A percentile compares a stretch with the other conserved stretches of the same genome.
These are phyloP conservation scores for Hypomecis punctinalis DNA, from an alignment of 2,888 invertebrate genomes.

Conservation along the genomic window DNA sequence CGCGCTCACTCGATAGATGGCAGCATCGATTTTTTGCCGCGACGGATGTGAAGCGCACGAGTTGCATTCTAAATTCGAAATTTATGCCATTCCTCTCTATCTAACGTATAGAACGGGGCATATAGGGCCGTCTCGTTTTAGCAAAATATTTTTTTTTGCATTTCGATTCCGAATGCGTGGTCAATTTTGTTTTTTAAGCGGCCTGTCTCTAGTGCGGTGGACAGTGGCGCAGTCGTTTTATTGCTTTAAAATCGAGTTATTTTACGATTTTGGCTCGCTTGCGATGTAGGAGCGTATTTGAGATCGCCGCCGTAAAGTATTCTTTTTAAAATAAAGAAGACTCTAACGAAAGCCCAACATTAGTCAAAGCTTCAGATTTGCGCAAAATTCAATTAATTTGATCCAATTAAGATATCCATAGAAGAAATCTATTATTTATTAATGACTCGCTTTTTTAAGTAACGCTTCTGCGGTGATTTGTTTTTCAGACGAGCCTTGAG, in stretches of 20 bases:
- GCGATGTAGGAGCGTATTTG: conserved; percentile 34
- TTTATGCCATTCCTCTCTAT: conserved; percentile 67
- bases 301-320: conserved; percentile 24
- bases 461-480: too few species aligned
- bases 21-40: conserved; percentile 72
- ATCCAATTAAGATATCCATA: too few species aligned
- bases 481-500: too few species aligned
- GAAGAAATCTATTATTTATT: too few species aligned
- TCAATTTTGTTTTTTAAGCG: conserved; percentile 76
- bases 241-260: conserved; percentile 47
- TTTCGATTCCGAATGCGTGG: conserved; percentile 82
- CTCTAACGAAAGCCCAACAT: not conserved
- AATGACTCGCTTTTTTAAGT: too few species aligned
- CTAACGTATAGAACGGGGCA: conserved; percentile 46
- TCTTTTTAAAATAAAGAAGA: conserved; percentile 11
- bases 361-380: not conserved
- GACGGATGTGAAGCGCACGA: conserved; percentile 82
- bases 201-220: conserved; percentile 68
- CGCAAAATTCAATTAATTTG: too few species aligned
- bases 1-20: conserved; percentile 72
- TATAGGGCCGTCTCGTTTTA: conserved; percentile 66
- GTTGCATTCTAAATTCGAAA: conserved; percentile 82
- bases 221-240: conserved; percentile 66
- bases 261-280: conserved; percentile 44
- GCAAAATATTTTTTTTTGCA: conserved; percentile 78